Evolutionary conservation across 2,888 invertebrate species (phyloP).

Genomic region (Sarcophaga subvicina): DNA sequence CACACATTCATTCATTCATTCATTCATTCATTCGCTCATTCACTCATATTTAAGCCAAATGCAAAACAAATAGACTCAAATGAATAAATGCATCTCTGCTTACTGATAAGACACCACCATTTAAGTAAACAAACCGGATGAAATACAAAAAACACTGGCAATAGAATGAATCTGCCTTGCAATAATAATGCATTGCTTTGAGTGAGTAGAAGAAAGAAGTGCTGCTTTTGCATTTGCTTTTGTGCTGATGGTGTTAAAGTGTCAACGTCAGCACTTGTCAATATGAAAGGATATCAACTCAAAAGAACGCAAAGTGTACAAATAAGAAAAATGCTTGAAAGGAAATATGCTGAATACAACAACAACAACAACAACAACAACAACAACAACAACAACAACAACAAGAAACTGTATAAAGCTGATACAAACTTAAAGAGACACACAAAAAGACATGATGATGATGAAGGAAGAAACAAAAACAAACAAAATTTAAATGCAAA

Average conservation of each 20-base stretch:
- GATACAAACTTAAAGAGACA: constrained; percentile 28
- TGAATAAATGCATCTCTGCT: constrained; percentile 69
- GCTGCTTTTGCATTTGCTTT: not conserved
- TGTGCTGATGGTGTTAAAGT: constrained; percentile 66
- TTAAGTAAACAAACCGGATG: constrained; percentile 59
- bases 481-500: constrained; percentile 72
- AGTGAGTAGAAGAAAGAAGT: no score
- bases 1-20: constrained; percentile 27
- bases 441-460: constrained; percentile 60
- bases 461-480: constrained; percentile 1
- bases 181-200: no score
- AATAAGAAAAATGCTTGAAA: constrained; percentile 42
- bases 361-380: constrained; percentile 12
- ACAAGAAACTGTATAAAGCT: not conserved
- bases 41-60: constrained; percentile 21
- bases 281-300: constrained; percentile 61
- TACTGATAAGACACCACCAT: constrained; percentile 66
- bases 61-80: constrained; percentile 66
- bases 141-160: not conserved
- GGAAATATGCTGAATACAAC: constrained; percentile 21
- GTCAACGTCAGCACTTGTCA: constrained; percentile 71
- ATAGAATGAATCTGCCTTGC: no score
- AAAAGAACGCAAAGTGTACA: constrained; percentile 59
- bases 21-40: not conserved
- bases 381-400: constrained; percentile 14